Evolutionary conservation across 2,113 vertebrate genomes (phyloP), one percentile per base, ranked within the genome.

Genomic region (Hemibagrus wyckioides): DNA sequence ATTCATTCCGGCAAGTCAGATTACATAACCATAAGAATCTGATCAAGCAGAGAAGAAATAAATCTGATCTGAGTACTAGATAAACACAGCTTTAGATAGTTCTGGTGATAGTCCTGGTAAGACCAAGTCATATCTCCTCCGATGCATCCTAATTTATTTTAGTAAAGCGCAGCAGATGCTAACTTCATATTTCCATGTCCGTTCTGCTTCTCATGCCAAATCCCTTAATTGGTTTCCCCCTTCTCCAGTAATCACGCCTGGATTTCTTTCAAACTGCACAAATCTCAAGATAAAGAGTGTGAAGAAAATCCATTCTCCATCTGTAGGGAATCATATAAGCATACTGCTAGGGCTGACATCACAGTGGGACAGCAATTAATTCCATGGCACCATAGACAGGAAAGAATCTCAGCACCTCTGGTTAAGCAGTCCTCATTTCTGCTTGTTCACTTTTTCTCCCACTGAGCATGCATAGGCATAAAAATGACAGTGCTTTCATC

Each of bases 151-250:
- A 30, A 54, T 67, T 8, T 52, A 65, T 61, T 21, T 80, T 36
- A 48, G n/a, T 79, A 52, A 85, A 85, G 4, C 2, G 14, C 75
- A 56, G 76, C 61, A 80, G 76, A 69, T 65, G 76, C 59, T 86
- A 71, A 82, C 65, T 48, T 54, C 28, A 73, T 54, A 59, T 86
- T 88, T 84, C 65, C 86, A 30, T 63, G 59, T 86, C 56, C 73
- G 41, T 89, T 83, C 44, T 87, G 89, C 67, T 28, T 90, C 92
- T 92, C 86, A 90, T 85, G 90, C 87, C 85, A 71, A 50, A 86
- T 90, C 87, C 87, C 90, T 92, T 94, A 94, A 94, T 94, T 92
- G 92, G 89, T 91, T 93, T 92, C 89, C 83, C n/a, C 59, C n/a
- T 69, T 84, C 63, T 81, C 54, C 82, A 85, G 84, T 41, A 82